Conservation (phyloP, 2,888 invertebrate genomes). For the Drosophila silvestris region DNA sequence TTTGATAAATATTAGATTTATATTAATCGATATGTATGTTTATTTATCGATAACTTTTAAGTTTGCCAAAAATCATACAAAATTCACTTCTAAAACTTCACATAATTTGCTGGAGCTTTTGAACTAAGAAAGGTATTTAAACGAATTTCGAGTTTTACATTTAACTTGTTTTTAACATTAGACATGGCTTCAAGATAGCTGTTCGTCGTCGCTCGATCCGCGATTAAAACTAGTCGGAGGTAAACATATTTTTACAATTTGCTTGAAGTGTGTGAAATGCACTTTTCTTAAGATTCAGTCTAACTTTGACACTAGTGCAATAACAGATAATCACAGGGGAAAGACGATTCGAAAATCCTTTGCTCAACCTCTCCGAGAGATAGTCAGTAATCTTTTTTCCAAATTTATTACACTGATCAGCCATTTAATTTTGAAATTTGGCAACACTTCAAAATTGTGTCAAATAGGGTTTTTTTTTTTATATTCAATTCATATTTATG, state of each 20-base stretch:
- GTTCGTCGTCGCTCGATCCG: too few relatives aligned
- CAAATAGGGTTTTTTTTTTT: not conserved
- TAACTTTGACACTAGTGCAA: not conserved
- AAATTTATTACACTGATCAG: not conserved
- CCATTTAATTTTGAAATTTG: not conserved
- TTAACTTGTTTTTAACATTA: not conserved
- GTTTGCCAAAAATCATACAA: not conserved
- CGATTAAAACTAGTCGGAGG: too few relatives aligned
- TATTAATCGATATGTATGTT: not conserved
- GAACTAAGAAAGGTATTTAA: not conserved
- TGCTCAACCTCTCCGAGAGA: not conserved
- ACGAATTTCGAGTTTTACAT: not conserved
- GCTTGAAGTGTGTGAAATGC: not conserved
- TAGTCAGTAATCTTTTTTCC: not conserved
- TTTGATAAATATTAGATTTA: conserved; percentile 19
- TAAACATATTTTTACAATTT: not conserved
- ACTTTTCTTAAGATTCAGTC: not conserved
- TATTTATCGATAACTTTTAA: not conserved
- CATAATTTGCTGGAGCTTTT: not conserved
- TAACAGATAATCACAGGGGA: not conserved
- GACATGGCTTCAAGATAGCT: not conserved
- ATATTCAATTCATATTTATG: not conserved
- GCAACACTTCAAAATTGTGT: not conserved
- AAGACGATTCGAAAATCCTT: not conserved
- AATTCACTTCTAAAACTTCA: not conserved